Percentiles rank a stretch among this genome's conserved stretches.
These are phyloP conservation scores for Neelides folsomi DNA, from an alignment of 2,888 invertebrate genomes.

Conservation along the genomic window DNA sequence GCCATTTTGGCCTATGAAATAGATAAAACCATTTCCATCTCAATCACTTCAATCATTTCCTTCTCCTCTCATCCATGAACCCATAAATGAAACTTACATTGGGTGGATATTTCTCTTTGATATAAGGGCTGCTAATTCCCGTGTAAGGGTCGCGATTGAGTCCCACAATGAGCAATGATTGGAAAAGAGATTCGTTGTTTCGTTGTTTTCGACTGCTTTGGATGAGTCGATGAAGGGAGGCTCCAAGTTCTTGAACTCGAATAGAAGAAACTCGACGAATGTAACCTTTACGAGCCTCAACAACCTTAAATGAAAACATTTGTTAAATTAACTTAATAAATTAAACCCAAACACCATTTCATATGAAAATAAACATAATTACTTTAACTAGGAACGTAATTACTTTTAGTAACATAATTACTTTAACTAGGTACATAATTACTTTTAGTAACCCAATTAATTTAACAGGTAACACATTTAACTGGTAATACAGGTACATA, in stretches of 20 bases:
- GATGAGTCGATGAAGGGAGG: slow-evolving; percentile 22
- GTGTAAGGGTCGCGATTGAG: slow-evolving; percentile 46
- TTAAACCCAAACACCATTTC: too few species aligned
- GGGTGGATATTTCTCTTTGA: slow-evolving; percentile 55
- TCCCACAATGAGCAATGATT: slow-evolving; percentile 55
- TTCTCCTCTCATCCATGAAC: too few species aligned
- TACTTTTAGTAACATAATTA: too few species aligned
- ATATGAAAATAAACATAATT: too few species aligned
- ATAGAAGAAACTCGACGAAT: slow-evolving; percentile 43
- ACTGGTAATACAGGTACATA: too few species aligned
- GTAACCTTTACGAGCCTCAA: slow-evolving; percentile 53
- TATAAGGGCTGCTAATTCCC: slow-evolving; percentile 46
- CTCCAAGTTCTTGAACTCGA: slow-evolving; percentile 25
- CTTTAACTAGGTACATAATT: too few species aligned
- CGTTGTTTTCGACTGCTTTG: slow-evolving; percentile 22
- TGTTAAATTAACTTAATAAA: too few species aligned
- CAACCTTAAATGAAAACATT: slow-evolving; percentile 36
- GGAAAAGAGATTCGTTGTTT: slow-evolving; percentile 42
- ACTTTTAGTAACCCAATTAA: too few species aligned
- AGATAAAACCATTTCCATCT: background rate
- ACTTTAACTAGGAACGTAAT: too few species aligned
- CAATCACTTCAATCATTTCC: too few species aligned
- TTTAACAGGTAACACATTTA: too few species aligned
- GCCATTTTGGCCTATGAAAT: slow-evolving; percentile 47
- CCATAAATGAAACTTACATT: slow-evolving; percentile 42